Evolutionary conservation across 2,888 invertebrate genomes (phyloP).

Genomic region (Plebejus melissa): DNA sequence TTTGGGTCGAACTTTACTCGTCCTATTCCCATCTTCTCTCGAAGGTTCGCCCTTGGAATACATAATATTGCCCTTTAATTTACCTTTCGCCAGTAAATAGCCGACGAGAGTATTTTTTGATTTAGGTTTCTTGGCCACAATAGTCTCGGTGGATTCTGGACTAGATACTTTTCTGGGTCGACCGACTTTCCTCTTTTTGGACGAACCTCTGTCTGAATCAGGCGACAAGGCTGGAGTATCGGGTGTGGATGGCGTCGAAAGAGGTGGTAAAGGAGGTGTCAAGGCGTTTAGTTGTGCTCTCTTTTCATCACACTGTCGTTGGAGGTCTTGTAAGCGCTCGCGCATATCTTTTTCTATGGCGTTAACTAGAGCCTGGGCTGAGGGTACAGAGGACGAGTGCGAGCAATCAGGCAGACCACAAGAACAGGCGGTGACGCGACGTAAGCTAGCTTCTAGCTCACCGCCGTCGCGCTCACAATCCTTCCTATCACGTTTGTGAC

Average conservation of each 20-base stretch:
- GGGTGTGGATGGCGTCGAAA: conserved; percentile 65
- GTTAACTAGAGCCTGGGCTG: conserved; percentile 81
- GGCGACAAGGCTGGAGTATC: conserved; percentile 70
- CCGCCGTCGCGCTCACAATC: conserved; percentile 53
- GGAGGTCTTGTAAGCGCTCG: conserved; percentile 87
- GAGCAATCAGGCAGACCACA: conserved; percentile 55
- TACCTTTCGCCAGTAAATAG: conserved; percentile 82
- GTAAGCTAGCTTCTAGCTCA: conserved; percentile 63
- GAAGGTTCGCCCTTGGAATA: conserved; percentile 76
- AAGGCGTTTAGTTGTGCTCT: conserved; percentile 89
- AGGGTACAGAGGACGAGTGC: conserved; percentile 60
- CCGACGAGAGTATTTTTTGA: conserved; percentile 83
- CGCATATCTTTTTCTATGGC: conserved; percentile 91
- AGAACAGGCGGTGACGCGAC: conserved; percentile 63
- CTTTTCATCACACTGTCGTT: conserved; percentile 89
- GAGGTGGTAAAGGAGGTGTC: conserved; percentile 73
- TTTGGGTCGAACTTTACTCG: conserved; percentile 84
- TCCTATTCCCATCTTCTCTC: conserved; percentile 65
- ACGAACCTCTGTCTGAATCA: conserved; percentile 74
- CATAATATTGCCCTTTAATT: conserved; percentile 74
- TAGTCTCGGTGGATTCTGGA: conserved; percentile 85
- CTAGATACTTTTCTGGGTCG: conserved; percentile 86
- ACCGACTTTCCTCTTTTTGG: conserved; percentile 90
- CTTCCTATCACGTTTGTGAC: conserved; percentile 64
- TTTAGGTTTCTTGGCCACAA: conserved; percentile 89